These are phyloP conservation scores for Okapia johnstoni DNA, from an alignment of 2,113 vertebrate genomes.

Conservation along the genomic window DNA sequence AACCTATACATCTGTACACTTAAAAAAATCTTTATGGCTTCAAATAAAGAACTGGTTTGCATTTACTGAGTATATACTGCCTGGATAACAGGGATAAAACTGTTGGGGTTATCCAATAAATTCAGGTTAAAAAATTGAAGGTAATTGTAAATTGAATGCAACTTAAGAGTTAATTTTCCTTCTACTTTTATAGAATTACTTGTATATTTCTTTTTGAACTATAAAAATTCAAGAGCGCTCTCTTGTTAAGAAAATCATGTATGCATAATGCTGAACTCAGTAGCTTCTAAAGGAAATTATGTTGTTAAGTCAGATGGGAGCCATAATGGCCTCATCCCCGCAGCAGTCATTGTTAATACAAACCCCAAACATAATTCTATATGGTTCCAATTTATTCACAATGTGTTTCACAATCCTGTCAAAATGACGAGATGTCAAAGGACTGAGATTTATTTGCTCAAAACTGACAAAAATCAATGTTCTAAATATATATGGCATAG, in stretches of 20 bases:
- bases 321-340: constrained; percentile 92
- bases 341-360: constrained; percentile 95
- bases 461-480: constrained; percentile 87
- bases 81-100: not conserved
- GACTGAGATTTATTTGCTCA: constrained; percentile 86
- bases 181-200: constrained; percentile 58
- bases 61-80: constrained; percentile 9
- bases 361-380: constrained; percentile 84
- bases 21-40: not conserved
- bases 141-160: constrained; percentile 24
- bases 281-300: constrained; percentile 78
- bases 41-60: not conserved
- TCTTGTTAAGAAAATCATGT: constrained; percentile 64
- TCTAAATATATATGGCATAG: constrained; percentile 82
- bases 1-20: not conserved
- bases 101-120: constrained; percentile 9
- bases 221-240: constrained; percentile 65
- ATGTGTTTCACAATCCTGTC: constrained; percentile 82
- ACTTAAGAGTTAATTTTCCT: constrained; percentile 36
- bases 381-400: constrained; percentile 82
- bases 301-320: constrained; percentile 85
- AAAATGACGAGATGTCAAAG: constrained; percentile 85
- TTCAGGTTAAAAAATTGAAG: constrained; percentile 4
- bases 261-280: constrained; percentile 74
- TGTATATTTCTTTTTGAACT: constrained; percentile 55